phyloP scores from a whole-genome alignment of 2,113 vertebrate genomes.

The Butastur rufipennis region DNA sequence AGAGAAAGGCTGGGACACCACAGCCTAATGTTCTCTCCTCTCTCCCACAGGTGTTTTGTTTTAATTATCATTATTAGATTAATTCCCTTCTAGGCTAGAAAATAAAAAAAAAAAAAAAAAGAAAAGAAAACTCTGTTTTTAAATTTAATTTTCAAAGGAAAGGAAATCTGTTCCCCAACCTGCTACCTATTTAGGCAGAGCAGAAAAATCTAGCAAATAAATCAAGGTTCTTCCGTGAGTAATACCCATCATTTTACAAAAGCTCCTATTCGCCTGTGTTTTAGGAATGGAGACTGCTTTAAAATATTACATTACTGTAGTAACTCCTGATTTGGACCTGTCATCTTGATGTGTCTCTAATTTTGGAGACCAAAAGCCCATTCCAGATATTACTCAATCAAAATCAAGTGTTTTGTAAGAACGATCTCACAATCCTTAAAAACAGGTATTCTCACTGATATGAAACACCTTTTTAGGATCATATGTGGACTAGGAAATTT shows the following conservation, averaged over 20 bases:
- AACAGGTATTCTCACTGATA: neutral
- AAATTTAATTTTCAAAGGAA: slow-evolving; percentile 8
- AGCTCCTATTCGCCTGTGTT: neutral
- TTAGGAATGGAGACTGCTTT: slow-evolving; percentile 18
- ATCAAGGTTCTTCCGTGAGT: neutral
- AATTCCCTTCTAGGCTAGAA: neutral
- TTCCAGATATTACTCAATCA: slow-evolving; percentile 18
- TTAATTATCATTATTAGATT: neutral
- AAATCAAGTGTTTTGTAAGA: slow-evolving; percentile 11
- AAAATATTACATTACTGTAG: neutral
- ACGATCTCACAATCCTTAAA: slow-evolving; percentile 11
- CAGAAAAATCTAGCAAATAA: neutral
- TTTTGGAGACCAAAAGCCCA: neutral
- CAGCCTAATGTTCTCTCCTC: neutral
- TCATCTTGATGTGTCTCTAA: slow-evolving; percentile 15
- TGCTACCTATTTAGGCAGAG: neutral
- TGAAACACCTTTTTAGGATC: neutral
- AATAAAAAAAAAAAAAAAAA: neutral
- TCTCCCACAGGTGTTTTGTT: neutral
- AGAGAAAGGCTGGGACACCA: neutral
- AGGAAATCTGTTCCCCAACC: neutral
- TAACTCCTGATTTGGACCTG: slow-evolving; percentile 15
- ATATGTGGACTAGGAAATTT: neutral
- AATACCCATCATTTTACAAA: slow-evolving; percentile 15
- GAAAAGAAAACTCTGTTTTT: neutral